phyloP scores from a whole-genome alignment of 2,888 invertebrate genomes.

The Epirrita christyi region DNA sequence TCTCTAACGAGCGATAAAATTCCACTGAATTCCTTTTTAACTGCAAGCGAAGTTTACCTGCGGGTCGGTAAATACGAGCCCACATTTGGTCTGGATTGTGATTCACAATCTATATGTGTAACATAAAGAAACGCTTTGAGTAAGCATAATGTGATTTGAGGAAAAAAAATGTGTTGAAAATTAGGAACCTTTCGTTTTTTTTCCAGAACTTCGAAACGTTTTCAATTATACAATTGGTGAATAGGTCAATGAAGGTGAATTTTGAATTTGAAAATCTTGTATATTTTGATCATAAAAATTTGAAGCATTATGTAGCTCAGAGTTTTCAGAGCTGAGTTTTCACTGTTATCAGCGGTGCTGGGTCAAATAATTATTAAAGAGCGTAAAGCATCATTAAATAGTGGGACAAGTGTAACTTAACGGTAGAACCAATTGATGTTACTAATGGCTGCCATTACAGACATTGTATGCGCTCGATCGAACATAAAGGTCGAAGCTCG shows the following conservation, averaged over 20 bases:
- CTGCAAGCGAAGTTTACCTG: constrained; percentile 77
- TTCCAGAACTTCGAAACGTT: too few species aligned
- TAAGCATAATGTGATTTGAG: constrained; percentile 49
- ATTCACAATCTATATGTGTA: constrained; percentile 70
- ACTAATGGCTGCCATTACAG: constrained; percentile 75
- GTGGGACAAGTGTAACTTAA: constrained; percentile 70
- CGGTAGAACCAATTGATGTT: constrained; percentile 73
- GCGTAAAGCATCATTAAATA: constrained; percentile 44
- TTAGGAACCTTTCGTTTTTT: too few species aligned
- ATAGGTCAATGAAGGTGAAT: too few species aligned
- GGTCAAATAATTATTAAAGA: constrained; percentile 1
- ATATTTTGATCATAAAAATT: too few species aligned
- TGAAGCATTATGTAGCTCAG: too few species aligned
- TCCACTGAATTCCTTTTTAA: constrained; percentile 76
- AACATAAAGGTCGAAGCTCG: constrained; percentile 64
- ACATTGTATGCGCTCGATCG: constrained; percentile 75
- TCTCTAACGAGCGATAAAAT: constrained; percentile 82
- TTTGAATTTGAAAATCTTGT: too few species aligned
- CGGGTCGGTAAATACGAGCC: constrained; percentile 78
- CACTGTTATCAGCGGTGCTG: not conserved
- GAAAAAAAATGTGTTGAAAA: constrained; percentile 1
- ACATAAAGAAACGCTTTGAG: constrained; percentile 56
- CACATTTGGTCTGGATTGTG: constrained; percentile 77
- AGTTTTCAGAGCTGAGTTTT: too few species aligned
- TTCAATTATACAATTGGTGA: too few species aligned